Evolutionary conservation across 1,140 invertebrate species (phyloP).

Genomic region (Radopholus similis): DNA sequence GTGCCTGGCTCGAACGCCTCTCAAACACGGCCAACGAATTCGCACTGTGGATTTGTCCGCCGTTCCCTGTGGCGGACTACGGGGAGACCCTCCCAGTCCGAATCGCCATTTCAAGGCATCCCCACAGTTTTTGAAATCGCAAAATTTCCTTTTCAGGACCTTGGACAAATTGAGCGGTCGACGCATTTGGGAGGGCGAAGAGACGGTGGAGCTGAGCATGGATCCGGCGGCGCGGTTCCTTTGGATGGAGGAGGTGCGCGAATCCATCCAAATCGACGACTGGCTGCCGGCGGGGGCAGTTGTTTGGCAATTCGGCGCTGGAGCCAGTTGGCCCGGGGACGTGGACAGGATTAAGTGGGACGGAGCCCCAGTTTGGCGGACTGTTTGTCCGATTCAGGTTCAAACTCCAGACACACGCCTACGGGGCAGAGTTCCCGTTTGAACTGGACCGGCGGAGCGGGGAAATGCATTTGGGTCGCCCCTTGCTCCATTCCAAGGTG

Average conservation of each 20-base stretch:
- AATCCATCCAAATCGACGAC: conserved; percentile 36
- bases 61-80: conserved; percentile 1
- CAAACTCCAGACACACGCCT: neutral
- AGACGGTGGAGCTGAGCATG: conserved; percentile 12
- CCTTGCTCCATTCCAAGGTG: conserved; percentile 16
- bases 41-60: conserved; percentile 12
- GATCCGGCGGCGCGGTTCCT: conserved; percentile 13
- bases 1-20: conserved; percentile 14
- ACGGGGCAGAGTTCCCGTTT: conserved; percentile 28
- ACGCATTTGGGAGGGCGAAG: neutral
- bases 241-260: conserved; percentile 28
- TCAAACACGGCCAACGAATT: neutral
- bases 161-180: neutral
- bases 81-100: neutral
- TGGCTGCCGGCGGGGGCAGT: conserved; percentile 21
- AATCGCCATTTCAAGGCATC: neutral
- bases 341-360: conserved; percentile 22
- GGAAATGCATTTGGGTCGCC: conserved; percentile 32
- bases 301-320: conserved; percentile 30
- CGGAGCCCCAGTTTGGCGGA: neutral
- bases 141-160: neutral
- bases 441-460: conserved; percentile 26
- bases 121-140: neutral
- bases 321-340: conserved; percentile 27
- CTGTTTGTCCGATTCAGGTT: neutral